Conservation (phyloP, 2,888 invertebrate species). For the Caradrina kadenii region DNA sequence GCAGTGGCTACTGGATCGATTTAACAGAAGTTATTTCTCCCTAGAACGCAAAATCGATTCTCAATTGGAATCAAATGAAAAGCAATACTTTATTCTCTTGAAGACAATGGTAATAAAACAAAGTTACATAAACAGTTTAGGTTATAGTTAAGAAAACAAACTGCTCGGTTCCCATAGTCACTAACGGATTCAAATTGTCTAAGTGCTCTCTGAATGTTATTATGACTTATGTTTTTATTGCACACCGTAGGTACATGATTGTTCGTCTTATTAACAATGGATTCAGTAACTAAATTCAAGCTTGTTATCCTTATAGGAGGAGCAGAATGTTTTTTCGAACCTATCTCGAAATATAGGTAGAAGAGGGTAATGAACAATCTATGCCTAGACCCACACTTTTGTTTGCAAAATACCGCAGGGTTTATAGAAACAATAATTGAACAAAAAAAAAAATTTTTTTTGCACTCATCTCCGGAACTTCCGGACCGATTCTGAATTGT, state of each 20-base stretch:
- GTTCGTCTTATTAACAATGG: constrained; percentile 51
- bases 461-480: too few relatives aligned
- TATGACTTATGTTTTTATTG: constrained; percentile 30
- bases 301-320: constrained; percentile 10
- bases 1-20: not conserved
- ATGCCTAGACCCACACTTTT: not conserved
- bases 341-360: too few relatives aligned
- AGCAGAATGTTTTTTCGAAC: constrained; percentile 4
- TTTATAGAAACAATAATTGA: too few relatives aligned
- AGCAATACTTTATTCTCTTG: not conserved
- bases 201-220: constrained; percentile 29
- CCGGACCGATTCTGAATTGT: too few relatives aligned
- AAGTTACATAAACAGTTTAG: constrained; percentile 41
- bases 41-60: too few relatives aligned
- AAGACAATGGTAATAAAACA: constrained; percentile 18
- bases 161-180: constrained; percentile 23
- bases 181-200: constrained; percentile 30
- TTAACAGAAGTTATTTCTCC: not conserved
- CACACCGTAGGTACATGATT: constrained; percentile 27
- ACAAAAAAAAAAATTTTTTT: not conserved
- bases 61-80: not conserved
- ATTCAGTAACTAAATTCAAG: constrained; percentile 19
- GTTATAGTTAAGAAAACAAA: constrained; percentile 34
- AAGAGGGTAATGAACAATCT: not conserved
- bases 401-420: not conserved